Conservation (phyloP, 2,113 vertebrate genomes). For the Leucosticte australis region DNA sequence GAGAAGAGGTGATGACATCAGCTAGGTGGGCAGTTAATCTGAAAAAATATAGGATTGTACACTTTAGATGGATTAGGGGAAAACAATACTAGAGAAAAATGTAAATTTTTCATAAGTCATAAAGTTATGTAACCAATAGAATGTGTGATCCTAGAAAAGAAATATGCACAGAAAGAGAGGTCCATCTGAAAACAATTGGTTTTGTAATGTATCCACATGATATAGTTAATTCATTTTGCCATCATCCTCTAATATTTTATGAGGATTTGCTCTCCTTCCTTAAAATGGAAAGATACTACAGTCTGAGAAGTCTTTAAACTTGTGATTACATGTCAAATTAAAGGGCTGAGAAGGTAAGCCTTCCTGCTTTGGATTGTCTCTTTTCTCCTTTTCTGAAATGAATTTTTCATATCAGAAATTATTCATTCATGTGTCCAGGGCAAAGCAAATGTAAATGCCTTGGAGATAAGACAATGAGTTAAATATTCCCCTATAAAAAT, state of each 20-base stretch:
- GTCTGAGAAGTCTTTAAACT: neutral
- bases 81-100: neutral
- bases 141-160: neutral
- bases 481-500: neutral
- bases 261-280: neutral
- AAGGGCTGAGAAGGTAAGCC: neutral
- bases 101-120: neutral
- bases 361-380: neutral
- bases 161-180: neutral
- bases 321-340: neutral
- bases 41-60: neutral
- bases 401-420: neutral
- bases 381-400: neutral
- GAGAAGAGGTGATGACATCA: neutral
- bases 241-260: neutral
- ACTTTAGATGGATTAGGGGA: neutral
- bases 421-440: neutral
- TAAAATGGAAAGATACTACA: neutral
- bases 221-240: neutral
- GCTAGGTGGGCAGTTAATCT: neutral
- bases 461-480: neutral
- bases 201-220: neutral
- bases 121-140: neutral
- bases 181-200: neutral
- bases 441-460: neutral